phyloP scores from a whole-genome alignment of 2,113 vertebrate genomes.

The Pseudonaja textilis region DNA sequence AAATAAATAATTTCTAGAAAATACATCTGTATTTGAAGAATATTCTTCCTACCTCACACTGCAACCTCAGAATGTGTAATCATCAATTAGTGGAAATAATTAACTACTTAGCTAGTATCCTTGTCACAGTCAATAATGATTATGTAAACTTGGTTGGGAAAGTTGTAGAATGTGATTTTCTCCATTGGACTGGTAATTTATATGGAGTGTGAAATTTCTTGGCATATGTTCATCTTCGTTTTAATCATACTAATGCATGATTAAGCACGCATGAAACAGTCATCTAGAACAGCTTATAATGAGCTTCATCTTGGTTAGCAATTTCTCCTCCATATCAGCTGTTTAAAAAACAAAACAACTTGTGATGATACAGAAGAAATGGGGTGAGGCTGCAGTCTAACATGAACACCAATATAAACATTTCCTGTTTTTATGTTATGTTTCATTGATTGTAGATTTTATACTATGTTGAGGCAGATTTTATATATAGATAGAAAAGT shows the following conservation, averaged over 20 bases:
- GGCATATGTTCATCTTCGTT: constrained; percentile 2
- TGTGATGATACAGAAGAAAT: constrained; percentile 27
- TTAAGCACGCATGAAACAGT: constrained; percentile 29
- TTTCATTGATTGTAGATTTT: background rate
- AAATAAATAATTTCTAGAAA: background rate
- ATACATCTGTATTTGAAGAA: background rate
- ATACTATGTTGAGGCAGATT: background rate
- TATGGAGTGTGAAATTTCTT: constrained; percentile 28
- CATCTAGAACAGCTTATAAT: constrained; percentile 29
- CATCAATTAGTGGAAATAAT: background rate
- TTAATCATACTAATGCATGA: constrained; percentile 15
- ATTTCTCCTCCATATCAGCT: constrained; percentile 28
- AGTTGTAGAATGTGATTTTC: background rate
- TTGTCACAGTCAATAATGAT: background rate
- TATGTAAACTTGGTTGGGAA: constrained; percentile 2
- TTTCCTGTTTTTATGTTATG: constrained; percentile 11
- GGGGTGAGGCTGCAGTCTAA: background rate
- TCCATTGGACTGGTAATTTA: background rate
- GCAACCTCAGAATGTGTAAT: background rate
- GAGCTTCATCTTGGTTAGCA: constrained; percentile 1
- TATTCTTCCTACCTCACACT: background rate
- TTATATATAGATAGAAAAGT: background rate
- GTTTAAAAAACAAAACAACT: constrained; percentile 9
- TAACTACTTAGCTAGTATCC: background rate
- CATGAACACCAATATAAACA: background rate